Base-by-base conservation (phyloP, 2,113 vertebrate species). In the Malurus cyaneus region DNA sequence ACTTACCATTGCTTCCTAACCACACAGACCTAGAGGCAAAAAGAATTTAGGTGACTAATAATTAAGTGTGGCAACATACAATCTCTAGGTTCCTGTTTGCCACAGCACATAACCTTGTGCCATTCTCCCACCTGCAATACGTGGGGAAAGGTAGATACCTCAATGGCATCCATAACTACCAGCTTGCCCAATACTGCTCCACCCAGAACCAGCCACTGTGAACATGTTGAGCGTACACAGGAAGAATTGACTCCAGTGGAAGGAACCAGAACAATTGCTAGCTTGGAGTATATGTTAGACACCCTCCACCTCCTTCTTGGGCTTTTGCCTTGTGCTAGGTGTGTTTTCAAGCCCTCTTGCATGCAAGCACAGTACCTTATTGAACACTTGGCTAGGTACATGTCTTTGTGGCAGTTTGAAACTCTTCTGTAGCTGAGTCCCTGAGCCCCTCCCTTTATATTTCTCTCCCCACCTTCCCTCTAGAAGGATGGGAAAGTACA, bases 71-170 rank as follows among this genome's bases (percentile, higher is more conserved):
- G 60, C 94, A 93, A 88, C 86, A 70, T 73, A 66, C 92, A 84
- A 44, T 96, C 88, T 90, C 74, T 92, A 78, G 76, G 91, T 95
- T 96, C 95, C 94, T 96, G 94, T 95, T 96, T 96, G 92, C 88
- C 77, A 74, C 56, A 52, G 91, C 39, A 78, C 60, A 47, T 70
- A 71, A 78, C 80, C 64, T 88, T 94, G 56, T 95, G 88, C 91
- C 52, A 52, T 74, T 90, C 91, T 96, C 52, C 64, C 80, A 74
- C 73, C 91, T 78, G 88, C 88, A 92, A 67, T 66, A 47, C 69
- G 25, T 41, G 64, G 80, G 92, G 71, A 83, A 86, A 90, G 83
- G 83, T 9, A 77, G 93, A 76, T 93, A 86, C 95, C 80, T 96
- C 86, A 93, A 3, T 91, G 69, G 94, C 94, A 94, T 91, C 94